These are phyloP conservation scores for Folsomia manolachei DNA, from an alignment of 2,888 invertebrate species.

Conservation along the genomic window DNA sequence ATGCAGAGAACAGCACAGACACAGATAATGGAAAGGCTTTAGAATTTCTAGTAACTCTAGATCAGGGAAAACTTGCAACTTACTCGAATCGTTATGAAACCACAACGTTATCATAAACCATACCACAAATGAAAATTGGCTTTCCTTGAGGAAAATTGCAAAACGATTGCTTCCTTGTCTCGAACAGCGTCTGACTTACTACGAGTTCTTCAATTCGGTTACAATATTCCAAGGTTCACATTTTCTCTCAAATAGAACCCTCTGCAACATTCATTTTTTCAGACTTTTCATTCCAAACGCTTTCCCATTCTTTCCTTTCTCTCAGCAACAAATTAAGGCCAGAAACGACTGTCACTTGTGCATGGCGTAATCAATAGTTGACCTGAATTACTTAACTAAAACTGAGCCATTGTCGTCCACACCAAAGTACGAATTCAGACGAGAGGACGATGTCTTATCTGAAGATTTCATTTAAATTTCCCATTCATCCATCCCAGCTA, in stretches of 20 bases:
- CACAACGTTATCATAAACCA: background rate
- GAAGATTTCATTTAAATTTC: constrained; percentile 13
- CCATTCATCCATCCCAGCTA: background rate
- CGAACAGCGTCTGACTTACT: background rate
- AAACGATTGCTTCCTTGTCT: background rate
- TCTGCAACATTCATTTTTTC: too few species aligned
- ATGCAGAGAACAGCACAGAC: too few species aligned
- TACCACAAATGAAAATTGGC: background rate
- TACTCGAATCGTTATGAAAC: background rate
- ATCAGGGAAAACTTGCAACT: background rate
- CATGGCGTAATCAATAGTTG: constrained; percentile 4
- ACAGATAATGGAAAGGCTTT: background rate
- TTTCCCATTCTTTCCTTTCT: too few species aligned
- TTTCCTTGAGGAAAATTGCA: constrained; percentile 6
- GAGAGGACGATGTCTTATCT: background rate
- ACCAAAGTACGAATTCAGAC: background rate
- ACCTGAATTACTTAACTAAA: constrained; percentile 13
- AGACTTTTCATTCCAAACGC: too few species aligned
- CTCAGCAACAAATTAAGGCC: too few species aligned
- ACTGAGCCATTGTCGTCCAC: too few species aligned
- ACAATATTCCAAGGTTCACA: too few species aligned
- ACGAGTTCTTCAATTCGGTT: too few species aligned
- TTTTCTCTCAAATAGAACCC: too few species aligned
- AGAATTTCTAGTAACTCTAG: background rate
- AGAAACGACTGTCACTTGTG: too few species aligned